Conservation (phyloP, 2,113 vertebrate genomes). For the Hippocampus abdominalis region DNA sequence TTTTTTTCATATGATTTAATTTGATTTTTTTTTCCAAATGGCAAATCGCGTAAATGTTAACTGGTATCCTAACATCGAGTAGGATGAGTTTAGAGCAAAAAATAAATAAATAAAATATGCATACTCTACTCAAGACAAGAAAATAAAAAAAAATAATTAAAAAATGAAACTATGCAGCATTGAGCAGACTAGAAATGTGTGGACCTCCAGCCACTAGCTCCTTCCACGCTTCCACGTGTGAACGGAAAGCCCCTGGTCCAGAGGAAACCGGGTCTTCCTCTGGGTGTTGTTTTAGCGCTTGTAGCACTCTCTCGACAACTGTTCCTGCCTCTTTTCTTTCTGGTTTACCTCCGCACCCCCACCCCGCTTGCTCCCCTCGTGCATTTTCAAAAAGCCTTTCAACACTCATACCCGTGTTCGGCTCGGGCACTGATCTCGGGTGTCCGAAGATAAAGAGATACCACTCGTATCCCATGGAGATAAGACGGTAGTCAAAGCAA, state of each 20-base stretch:
- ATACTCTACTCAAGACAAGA: too few species aligned
- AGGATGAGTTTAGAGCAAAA: too few species aligned
- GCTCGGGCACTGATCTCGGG: slow-evolving; percentile 32
- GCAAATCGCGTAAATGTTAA: too few species aligned
- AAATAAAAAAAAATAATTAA: not conserved
- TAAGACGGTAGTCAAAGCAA: slow-evolving; percentile 25
- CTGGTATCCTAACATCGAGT: too few species aligned
- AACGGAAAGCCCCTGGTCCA: slow-evolving; percentile 41
- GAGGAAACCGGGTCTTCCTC: slow-evolving; percentile 48
- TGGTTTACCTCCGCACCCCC: slow-evolving; percentile 36
- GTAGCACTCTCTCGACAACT: slow-evolving; percentile 35
- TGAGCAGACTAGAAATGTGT: slow-evolving; percentile 51
- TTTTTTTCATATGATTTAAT: too few species aligned
- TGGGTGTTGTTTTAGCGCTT: slow-evolving; percentile 49
- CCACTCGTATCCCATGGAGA: slow-evolving; percentile 31
- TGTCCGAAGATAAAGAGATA: slow-evolving; percentile 36
- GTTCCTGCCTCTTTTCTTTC: slow-evolving; percentile 40
- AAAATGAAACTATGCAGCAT: slow-evolving; percentile 10
- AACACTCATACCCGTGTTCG: slow-evolving; percentile 25
- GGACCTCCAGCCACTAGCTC: slow-evolving; percentile 20
- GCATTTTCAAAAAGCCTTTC: slow-evolving; percentile 11
- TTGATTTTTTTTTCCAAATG: too few species aligned
- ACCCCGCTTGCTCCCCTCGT: not conserved
- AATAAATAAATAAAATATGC: too few species aligned
- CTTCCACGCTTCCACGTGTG: slow-evolving; percentile 23